Conservation (phyloP, 2,113 vertebrate species). For the Rattus rattus region DNA sequence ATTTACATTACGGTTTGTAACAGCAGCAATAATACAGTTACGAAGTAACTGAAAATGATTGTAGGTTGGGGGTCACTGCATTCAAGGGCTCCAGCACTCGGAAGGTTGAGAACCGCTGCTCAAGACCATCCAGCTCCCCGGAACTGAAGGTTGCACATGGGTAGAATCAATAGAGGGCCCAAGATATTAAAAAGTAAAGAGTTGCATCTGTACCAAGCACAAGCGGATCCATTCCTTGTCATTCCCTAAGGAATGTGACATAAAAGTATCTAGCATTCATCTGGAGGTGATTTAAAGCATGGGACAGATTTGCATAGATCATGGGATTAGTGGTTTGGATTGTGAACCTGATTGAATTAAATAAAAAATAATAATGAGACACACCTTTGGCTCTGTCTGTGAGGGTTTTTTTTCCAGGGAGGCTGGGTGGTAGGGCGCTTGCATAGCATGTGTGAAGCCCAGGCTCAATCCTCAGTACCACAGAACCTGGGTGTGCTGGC, state of each 20-base stretch:
- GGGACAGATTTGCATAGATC: no score
- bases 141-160: no score
- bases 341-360: background rate
- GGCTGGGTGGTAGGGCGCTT: no score
- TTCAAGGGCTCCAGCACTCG: background rate
- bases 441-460: no score
- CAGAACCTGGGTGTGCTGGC: background rate
- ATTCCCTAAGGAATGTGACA: background rate
- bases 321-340: background rate
- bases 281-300: background rate
- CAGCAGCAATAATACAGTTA: background rate
- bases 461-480: background rate
- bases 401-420: background rate
- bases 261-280: background rate
- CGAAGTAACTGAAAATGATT: background rate
- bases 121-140: rapidly evolving
- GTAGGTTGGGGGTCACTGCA: background rate
- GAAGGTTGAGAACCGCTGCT: background rate
- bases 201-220: no score
- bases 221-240: background rate
- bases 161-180: background rate
- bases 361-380: background rate
- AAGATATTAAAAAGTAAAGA: background rate
- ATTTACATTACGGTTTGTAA: background rate
- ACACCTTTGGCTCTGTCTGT: background rate